phyloP scores from a whole-genome alignment of 2,797 vertebrate species.

The Danio tinwini region DNA sequence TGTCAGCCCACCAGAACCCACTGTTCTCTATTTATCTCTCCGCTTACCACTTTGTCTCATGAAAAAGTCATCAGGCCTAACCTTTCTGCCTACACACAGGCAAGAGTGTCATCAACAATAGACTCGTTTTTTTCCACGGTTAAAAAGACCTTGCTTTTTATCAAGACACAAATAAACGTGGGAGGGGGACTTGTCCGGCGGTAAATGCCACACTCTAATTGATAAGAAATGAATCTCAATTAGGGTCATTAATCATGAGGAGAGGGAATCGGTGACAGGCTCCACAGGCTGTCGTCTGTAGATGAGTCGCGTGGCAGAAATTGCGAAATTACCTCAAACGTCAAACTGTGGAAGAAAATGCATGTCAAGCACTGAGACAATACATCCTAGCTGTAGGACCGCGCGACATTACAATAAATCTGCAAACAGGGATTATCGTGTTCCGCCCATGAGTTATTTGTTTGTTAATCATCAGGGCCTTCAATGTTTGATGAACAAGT shows the following conservation, averaged over 20 bases:
- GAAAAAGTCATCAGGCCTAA: constrained; percentile 66
- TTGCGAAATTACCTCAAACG: constrained; percentile 72
- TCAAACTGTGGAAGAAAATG: constrained; percentile 22
- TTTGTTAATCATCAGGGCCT: constrained; percentile 36
- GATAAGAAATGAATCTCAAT: constrained; percentile 73
- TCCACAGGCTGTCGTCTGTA: constrained; percentile 69
- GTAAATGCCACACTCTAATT: constrained; percentile 78
- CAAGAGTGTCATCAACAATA: constrained; percentile 65
- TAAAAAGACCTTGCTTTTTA: constrained; percentile 67
- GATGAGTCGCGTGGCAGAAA: constrained; percentile 71
- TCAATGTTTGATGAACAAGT: background rate
- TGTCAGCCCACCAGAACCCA: constrained; percentile 4
- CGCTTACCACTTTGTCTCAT: constrained; percentile 58
- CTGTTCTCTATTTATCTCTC: constrained; percentile 39
- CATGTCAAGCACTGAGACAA: constrained; percentile 66
- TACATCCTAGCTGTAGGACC: constrained; percentile 59
- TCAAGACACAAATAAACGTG: constrained; percentile 73
- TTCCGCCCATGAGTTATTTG: constrained; percentile 19
- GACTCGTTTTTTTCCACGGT: constrained; percentile 45
- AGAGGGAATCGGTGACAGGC: constrained; percentile 67
- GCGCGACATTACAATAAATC: constrained; percentile 59
- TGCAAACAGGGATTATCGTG: background rate
- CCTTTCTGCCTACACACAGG: constrained; percentile 66
- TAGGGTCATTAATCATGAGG: constrained; percentile 79
- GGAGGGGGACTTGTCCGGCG: constrained; percentile 70